Base-by-base conservation (phyloP, 1,140 invertebrate species). In the Drosophila dunni region DNA sequence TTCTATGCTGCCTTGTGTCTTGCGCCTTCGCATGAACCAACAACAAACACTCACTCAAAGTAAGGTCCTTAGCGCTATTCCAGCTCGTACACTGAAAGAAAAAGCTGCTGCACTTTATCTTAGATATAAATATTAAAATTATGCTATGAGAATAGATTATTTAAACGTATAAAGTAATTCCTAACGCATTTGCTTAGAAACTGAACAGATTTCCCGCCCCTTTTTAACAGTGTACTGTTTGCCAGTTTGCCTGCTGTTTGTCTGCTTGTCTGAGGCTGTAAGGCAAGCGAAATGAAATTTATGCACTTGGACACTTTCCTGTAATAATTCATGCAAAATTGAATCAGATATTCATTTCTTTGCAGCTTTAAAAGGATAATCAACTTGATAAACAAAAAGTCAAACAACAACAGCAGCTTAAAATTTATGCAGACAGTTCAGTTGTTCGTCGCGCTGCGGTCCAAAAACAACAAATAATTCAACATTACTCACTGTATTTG, bases 321-420 rank as follows among this genome's bases (percentile, higher is more conserved):
- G 88, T 79, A 86, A 90, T 90, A 90, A 90, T 90, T 90, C 85
- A 90, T 90, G 86, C 81, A 79, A 90, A 91, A 90, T 88, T 88
- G 86, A 90, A 90, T 90, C 85, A 90, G 85, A 90, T 90, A 90
- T 90, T 80, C 86, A 89, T 90, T 78, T 71, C 78, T 81, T 71
- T 81, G 80, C 80, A 89, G 80, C 85, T 89, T 89, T 89, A 81
- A 89, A 78, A 85, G 85, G 85, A 89, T 90, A 89, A 90, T 90
- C 81, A 89, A 89, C 78, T 73, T 79, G 78, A 82, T 81, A 90
- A 89, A 71, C 80, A 84, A 85, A 64, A 68, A 66, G 44, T 46
- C 46, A 29, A 29, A 29, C 24, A 46, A 54, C 67, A 68, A 53
- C 36, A 62, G n/a, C 45, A 45, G 62, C 34, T 42, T 33, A 63